Evolutionary conservation across 2,888 invertebrate species (phyloP).

Genomic region (Laothoe populi): DNA sequence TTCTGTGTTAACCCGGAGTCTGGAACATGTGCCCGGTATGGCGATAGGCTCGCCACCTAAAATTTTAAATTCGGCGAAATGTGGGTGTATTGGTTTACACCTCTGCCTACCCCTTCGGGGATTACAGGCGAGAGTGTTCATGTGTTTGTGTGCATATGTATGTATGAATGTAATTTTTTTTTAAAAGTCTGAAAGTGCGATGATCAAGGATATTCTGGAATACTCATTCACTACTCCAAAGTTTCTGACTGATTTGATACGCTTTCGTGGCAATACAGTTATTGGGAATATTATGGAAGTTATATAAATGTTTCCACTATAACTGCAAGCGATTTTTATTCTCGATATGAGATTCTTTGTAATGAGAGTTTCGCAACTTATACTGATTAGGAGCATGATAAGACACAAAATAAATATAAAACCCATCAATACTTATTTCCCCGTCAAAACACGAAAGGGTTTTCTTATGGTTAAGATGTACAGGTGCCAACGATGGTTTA

Average conservation of each 20-base stretch:
- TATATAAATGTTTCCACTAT: neutral
- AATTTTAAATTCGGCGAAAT: no score
- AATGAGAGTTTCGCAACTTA: neutral
- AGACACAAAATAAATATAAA: slow-evolving; percentile 26
- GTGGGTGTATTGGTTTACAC: no score
- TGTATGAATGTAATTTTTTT: no score
- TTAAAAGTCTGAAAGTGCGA: slow-evolving; percentile 33
- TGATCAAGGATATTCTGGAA: neutral
- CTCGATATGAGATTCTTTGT: neutral
- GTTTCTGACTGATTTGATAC: neutral
- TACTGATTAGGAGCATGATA: slow-evolving; percentile 17
- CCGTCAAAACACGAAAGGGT: slow-evolving; percentile 25
- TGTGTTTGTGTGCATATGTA: no score
- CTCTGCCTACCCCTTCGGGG: no score
- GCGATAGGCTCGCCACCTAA: no score
- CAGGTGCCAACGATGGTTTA: slow-evolving; percentile 38
- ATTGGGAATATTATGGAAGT: neutral
- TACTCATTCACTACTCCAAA: neutral
- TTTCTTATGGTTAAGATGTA: slow-evolving; percentile 18
- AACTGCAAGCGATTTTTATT: slow-evolving; percentile 3
- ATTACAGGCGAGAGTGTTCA: no score
- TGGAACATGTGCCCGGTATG: no score
- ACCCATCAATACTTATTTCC: slow-evolving; percentile 27
- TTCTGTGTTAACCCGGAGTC: no score
- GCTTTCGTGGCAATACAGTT: neutral